Conservation (phyloP, 2,888 invertebrate genomes). For the Cephonodes hylas region DNA sequence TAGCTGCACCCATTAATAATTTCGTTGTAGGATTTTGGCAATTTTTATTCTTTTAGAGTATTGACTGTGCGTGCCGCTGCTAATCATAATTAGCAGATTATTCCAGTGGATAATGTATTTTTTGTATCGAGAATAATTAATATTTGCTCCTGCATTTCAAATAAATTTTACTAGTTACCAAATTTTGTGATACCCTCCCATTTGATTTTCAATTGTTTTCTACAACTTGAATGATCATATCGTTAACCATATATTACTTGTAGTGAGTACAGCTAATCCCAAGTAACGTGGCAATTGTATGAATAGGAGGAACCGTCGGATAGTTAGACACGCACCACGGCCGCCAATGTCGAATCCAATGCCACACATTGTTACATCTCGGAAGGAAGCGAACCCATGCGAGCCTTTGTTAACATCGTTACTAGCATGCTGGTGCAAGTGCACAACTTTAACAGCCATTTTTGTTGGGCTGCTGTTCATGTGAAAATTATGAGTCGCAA, state of each 20-base stretch:
- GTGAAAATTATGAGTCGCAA: too few relatives aligned
- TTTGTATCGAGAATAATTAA: too few relatives aligned
- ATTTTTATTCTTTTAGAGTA: too few relatives aligned
- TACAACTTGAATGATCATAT: not conserved
- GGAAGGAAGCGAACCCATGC: conserved; percentile 64
- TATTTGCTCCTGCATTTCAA: too few relatives aligned
- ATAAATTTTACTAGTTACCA: too few relatives aligned
- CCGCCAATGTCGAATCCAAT: conserved; percentile 76
- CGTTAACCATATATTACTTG: not conserved
- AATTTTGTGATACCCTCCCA: too few relatives aligned
- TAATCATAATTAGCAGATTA: too few relatives aligned
- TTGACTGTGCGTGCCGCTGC: too few relatives aligned
- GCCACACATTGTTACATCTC: conserved; percentile 72
- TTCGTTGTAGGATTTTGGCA: too few relatives aligned
- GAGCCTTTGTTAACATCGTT: conserved; percentile 59
- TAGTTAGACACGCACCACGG: conserved; percentile 69
- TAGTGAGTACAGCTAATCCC: conserved; percentile 16
- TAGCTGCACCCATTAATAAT: too few relatives aligned
- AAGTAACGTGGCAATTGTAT: conserved; percentile 48
- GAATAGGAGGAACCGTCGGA: conserved; percentile 74
- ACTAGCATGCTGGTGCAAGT: conserved; percentile 28
- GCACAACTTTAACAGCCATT: conserved; percentile 12
- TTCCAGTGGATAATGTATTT: too few relatives aligned
- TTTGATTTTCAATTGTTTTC: not conserved
- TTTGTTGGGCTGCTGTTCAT: too few relatives aligned